Evolutionary conservation across 1,140 invertebrate genomes (phyloP).

Genomic region (Nymphalis io): DNA sequence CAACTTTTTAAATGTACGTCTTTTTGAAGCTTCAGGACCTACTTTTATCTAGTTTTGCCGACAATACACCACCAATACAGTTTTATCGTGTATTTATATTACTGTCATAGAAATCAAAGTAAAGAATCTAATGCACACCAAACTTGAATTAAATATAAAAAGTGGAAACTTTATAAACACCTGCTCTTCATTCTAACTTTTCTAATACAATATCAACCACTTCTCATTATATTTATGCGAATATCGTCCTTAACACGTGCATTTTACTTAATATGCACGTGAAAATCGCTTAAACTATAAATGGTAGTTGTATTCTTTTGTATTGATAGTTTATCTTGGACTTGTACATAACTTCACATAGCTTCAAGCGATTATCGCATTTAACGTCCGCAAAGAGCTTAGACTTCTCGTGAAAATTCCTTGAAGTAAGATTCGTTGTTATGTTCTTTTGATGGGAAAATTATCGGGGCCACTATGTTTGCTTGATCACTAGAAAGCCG

Average conservation of each 20-base stretch:
- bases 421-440: not conserved
- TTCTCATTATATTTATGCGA: not conserved
- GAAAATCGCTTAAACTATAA: not conserved
- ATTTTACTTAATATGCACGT: not conserved
- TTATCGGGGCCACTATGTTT: conserved; percentile 24
- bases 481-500: conserved; percentile 47
- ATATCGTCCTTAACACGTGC: not conserved
- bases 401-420: not conserved
- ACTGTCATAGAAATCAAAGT: conserved; percentile 5
- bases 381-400: not conserved
- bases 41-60: too few species aligned
- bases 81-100: not conserved
- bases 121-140: conserved; percentile 6
- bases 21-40: too few species aligned
- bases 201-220: not conserved
- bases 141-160: conserved; percentile 15
- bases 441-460: not conserved
- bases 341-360: not conserved
- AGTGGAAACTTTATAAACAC: conserved; percentile 11
- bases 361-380: not conserved
- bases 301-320: not conserved
- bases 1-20: too few species aligned
- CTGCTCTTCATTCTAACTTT: conserved; percentile 1
- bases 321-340: not conserved
- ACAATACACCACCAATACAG: not conserved